phyloP scores from a whole-genome alignment of 2,797 vertebrate species.

The Crenichthys baileyi region DNA sequence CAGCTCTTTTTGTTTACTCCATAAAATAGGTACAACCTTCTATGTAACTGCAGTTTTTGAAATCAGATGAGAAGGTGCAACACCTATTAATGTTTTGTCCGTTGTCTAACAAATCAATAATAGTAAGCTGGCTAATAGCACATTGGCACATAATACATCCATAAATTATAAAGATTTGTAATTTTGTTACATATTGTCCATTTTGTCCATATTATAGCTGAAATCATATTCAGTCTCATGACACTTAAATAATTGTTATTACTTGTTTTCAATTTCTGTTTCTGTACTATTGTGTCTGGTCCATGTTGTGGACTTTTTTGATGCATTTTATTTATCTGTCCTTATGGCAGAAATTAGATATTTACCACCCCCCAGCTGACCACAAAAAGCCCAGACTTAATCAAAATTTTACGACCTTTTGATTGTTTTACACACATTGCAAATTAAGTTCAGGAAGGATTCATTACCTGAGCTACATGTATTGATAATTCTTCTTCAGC shows the following conservation, averaged over 20 bases:
- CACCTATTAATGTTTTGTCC: background rate
- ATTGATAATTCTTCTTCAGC: constrained; percentile 7
- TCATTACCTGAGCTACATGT: constrained; percentile 1
- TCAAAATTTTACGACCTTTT: constrained; percentile 1
- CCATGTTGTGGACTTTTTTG: background rate
- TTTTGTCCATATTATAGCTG: too few species aligned
- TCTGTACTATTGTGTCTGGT: background rate
- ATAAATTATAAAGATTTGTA: background rate
- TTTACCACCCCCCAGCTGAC: background rate
- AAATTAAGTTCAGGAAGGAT: constrained; percentile 7
- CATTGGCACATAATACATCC: too few species aligned
- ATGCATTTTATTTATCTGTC: background rate
- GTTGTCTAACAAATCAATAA: background rate
- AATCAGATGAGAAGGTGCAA: background rate
- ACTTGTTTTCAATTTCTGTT: background rate
- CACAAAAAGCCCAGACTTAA: background rate
- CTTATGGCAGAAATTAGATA: background rate
- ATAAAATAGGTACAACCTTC: background rate
- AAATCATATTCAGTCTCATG: too few species aligned
- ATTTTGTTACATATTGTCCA: background rate
- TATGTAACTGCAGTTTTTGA: background rate
- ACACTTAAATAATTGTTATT: background rate
- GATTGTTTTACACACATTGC: constrained; percentile 2
- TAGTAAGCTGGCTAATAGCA: background rate
- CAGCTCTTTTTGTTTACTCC: too few species aligned